These are phyloP conservation scores for Oikopleura dioica DNA, from an alignment of 23 tunicate genomes.

Conservation along the genomic window DNA sequence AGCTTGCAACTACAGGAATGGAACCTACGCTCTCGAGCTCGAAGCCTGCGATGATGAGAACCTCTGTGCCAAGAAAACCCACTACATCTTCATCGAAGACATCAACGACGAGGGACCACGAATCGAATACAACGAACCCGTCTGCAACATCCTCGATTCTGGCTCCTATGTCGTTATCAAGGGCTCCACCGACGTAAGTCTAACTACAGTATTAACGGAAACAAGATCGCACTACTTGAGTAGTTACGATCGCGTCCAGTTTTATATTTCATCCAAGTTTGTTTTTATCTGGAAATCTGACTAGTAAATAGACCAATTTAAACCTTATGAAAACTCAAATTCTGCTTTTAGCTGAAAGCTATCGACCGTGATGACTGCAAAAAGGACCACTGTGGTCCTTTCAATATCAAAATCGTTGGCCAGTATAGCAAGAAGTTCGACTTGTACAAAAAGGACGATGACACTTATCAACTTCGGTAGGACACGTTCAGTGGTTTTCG, in stretches of 20 bases:
- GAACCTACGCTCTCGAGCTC: background rate
- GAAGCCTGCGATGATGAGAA: background rate
- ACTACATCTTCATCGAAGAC: background rate
- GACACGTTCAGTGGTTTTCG: background rate
- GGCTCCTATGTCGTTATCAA: background rate
- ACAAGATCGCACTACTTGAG: too few relatives aligned
- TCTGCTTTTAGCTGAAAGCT: background rate
- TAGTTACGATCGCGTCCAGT: too few relatives aligned
- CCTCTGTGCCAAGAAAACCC: background rate
- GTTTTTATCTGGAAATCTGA: too few relatives aligned
- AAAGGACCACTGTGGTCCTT: background rate
- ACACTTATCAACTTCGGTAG: background rate
- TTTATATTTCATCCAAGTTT: too few relatives aligned
- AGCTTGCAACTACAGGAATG: background rate
- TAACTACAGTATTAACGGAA: too few relatives aligned
- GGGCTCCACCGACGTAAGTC: too few relatives aligned
- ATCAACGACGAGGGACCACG: conserved; percentile 3
- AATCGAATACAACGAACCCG: background rate
- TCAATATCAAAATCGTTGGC: background rate
- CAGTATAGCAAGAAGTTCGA: background rate
- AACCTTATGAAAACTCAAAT: too few relatives aligned
- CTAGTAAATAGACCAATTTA: too few relatives aligned
- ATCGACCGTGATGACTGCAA: conserved; percentile 14
- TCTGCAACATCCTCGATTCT: background rate
- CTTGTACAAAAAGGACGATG: background rate